phyloP scores from a whole-genome alignment of 2,888 invertebrate genomes.

The Thereva nobilitata region DNA sequence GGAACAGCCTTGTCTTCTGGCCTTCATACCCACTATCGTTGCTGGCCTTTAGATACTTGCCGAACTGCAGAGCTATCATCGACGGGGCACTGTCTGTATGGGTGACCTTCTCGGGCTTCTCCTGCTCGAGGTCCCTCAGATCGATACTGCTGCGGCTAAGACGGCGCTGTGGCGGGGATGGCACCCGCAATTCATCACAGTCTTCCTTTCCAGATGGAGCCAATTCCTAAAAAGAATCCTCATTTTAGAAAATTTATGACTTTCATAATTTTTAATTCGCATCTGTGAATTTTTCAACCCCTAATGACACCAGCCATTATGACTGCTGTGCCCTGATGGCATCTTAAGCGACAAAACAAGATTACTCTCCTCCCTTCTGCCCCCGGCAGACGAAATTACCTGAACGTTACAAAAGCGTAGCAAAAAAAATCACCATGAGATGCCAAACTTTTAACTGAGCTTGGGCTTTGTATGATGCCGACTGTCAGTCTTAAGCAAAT shows the following conservation, averaged over 20 bases:
- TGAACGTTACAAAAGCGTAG: no score
- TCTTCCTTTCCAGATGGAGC: slow-evolving; percentile 54
- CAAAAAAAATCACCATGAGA: no score
- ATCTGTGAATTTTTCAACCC: not conserved
- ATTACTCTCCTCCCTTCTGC: no score
- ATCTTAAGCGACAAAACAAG: not conserved
- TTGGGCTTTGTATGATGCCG: no score
- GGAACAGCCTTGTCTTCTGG: slow-evolving; percentile 23
- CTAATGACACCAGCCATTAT: not conserved
- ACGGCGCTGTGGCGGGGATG: slow-evolving; percentile 57
- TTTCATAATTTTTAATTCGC: slow-evolving; percentile 27
- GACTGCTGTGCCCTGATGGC: not conserved
- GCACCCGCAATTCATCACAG: slow-evolving; percentile 57
- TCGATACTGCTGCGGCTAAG: slow-evolving; percentile 59
- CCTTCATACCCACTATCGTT: slow-evolving; percentile 10
- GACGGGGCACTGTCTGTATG: slow-evolving; percentile 59
- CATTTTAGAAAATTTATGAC: slow-evolving; percentile 15
- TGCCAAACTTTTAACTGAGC: no score
- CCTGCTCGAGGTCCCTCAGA: slow-evolving; percentile 58
- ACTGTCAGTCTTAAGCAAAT: no score
- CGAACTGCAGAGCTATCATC: slow-evolving; percentile 56
- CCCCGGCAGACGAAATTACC: no score
- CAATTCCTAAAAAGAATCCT: slow-evolving; percentile 49
- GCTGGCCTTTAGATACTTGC: slow-evolving; percentile 49
- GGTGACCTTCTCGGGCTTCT: slow-evolving; percentile 57